Evolutionary conservation across 2,888 invertebrate species (phyloP).

Genomic region (Craniophora ligustri): DNA sequence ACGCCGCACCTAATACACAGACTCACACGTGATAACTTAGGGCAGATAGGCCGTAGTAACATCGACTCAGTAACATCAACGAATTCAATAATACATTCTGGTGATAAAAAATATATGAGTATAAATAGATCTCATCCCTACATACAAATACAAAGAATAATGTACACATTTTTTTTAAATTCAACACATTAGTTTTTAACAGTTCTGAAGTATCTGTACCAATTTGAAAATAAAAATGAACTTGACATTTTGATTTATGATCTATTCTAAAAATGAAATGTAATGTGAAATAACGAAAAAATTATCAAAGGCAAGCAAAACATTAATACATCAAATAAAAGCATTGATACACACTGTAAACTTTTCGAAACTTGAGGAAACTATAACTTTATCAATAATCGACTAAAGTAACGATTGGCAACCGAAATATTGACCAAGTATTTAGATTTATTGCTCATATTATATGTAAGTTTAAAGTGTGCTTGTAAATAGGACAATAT

Average conservation of each 20-base stretch:
- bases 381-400: no score
- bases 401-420: not conserved
- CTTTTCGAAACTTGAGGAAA: not conserved
- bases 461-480: slow-evolving; percentile 17
- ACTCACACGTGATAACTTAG: slow-evolving; percentile 19
- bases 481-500: slow-evolving; percentile 24
- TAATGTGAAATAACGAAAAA: slow-evolving; percentile 34
- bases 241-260: slow-evolving; percentile 6
- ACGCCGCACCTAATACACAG: slow-evolving; percentile 87
- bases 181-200: no score
- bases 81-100: no score
- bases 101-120: no score
- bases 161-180: no score
- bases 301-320: slow-evolving; percentile 58
- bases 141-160: no score
- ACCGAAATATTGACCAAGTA: not conserved
- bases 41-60: no score
- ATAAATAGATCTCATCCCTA: no score
- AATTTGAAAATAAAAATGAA: not conserved
- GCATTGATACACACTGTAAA: slow-evolving; percentile 39
- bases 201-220: no score
- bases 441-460: no score
- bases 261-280: slow-evolving; percentile 40
- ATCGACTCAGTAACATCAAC: no score
- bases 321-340: slow-evolving; percentile 38